phyloP scores from a whole-genome alignment of 1,140 invertebrate genomes.

The Panulirus ornatus region DNA sequence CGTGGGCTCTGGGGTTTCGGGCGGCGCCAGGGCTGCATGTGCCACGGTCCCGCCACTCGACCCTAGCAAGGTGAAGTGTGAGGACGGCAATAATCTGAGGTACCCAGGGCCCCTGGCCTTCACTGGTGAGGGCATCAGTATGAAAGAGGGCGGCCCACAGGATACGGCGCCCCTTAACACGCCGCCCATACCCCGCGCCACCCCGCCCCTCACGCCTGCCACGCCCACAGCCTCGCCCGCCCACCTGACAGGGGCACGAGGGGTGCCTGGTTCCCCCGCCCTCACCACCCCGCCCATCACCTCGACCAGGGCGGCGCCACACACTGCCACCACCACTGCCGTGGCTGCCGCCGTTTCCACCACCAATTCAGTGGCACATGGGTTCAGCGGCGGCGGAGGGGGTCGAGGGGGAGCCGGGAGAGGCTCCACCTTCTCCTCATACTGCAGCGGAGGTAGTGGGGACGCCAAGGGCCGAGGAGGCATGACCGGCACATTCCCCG shows the following conservation, averaged over 20 bases:
- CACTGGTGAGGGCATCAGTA: constrained; percentile 36
- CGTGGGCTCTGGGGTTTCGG: constrained; percentile 80
- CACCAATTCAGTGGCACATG: constrained; percentile 47
- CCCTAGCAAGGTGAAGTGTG: constrained; percentile 90
- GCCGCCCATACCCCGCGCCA: constrained; percentile 80
- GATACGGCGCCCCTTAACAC: constrained; percentile 83
- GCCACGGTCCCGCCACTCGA: constrained; percentile 80
- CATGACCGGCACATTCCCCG: constrained; percentile 39
- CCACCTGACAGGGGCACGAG: constrained; percentile 80
- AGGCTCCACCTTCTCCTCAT: constrained; percentile 46
- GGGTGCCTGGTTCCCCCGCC: constrained; percentile 78
- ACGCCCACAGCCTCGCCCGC: constrained; percentile 80
- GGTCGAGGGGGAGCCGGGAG: constrained; percentile 54
- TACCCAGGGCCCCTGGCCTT: constrained; percentile 55
- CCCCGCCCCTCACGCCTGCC: constrained; percentile 83
- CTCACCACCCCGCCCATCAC: constrained; percentile 58
- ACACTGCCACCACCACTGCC: constrained; percentile 57
- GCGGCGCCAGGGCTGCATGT: constrained; percentile 76
- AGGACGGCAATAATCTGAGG: constrained; percentile 83
- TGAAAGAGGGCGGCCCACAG: constrained; percentile 77
- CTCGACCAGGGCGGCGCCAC: constrained; percentile 62
- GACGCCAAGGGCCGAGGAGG: constrained; percentile 68
- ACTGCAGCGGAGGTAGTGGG: constrained; percentile 50
- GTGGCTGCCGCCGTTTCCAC: constrained; percentile 28
- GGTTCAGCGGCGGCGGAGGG: constrained; percentile 44